phyloP scores from a whole-genome alignment of 1,140 invertebrate genomes.

The Mamestra configurata region DNA sequence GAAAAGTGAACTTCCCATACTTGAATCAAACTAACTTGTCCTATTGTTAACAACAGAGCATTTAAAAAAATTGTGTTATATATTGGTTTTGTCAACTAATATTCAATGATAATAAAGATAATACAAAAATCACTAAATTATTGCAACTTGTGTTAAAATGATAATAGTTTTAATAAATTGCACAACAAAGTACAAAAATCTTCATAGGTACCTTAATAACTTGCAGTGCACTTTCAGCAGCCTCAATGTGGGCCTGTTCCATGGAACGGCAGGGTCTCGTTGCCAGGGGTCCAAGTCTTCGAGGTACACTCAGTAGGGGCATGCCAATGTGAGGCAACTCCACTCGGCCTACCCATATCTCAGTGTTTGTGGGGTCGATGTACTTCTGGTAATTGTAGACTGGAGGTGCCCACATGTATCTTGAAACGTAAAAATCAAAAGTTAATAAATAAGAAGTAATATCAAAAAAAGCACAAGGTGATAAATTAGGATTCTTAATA shows the following conservation, averaged over 20 bases:
- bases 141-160: no score
- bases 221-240: conserved; percentile 72
- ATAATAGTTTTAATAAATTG: no score
- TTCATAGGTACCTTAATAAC: conserved; percentile 70
- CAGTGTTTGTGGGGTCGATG: conserved; percentile 62
- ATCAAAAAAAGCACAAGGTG: no score
- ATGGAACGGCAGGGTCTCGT: conserved; percentile 66
- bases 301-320: conserved; percentile 65
- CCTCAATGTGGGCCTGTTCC: conserved; percentile 74
- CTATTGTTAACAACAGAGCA: no score
- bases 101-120: no score
- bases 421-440: conserved; percentile 58
- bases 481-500: no score
- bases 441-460: not conserved
- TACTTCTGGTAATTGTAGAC: conserved; percentile 73
- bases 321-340: conserved; percentile 73
- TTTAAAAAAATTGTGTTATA: no score
- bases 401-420: conserved; percentile 76
- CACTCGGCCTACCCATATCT: conserved; percentile 71
- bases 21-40: no score
- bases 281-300: conserved; percentile 67
- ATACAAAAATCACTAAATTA: no score
- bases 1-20: no score
- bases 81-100: no score
- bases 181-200: not conserved